Evolutionary conservation across 2,797 vertebrate species (phyloP).

Genomic region (Todus mexicanus): DNA sequence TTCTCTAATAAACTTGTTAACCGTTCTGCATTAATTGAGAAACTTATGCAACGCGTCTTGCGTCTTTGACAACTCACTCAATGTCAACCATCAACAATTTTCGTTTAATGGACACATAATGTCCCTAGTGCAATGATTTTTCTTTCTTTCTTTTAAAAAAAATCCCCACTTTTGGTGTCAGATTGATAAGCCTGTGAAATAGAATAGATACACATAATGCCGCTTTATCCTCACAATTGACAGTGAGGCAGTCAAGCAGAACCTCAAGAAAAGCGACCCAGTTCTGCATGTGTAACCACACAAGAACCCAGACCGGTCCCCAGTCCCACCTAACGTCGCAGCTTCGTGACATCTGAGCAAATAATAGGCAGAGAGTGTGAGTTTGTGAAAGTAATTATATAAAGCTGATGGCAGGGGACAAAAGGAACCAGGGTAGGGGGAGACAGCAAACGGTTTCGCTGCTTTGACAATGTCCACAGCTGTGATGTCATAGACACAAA

Average conservation of each 20-base stretch:
- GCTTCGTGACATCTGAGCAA: slow-evolving; percentile 61
- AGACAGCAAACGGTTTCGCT: neutral
- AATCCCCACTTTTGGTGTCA: slow-evolving; percentile 56
- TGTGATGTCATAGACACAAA: slow-evolving; percentile 79
- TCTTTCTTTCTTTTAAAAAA: neutral
- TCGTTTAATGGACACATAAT: slow-evolving; percentile 42
- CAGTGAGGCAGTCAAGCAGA: slow-evolving; percentile 53
- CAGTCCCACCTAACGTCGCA: neutral
- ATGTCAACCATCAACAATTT: slow-evolving; percentile 58
- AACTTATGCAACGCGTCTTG: slow-evolving; percentile 25
- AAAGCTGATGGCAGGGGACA: slow-evolving; percentile 64
- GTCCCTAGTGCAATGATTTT: slow-evolving; percentile 49
- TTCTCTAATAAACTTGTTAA: slow-evolving; percentile 63
- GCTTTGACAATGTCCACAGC: slow-evolving; percentile 68
- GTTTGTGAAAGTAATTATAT: slow-evolving; percentile 72
- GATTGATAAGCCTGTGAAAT: slow-evolving; percentile 63
- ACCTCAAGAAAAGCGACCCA: slow-evolving; percentile 44
- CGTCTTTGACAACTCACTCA: slow-evolving; percentile 52
- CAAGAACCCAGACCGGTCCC: slow-evolving; percentile 27
- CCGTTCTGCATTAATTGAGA: slow-evolving; percentile 47
- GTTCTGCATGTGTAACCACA: slow-evolving; percentile 38
- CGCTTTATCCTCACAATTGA: slow-evolving; percentile 56
- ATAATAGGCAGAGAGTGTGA: slow-evolving; percentile 53
- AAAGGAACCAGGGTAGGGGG: neutral
- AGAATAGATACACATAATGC: slow-evolving; percentile 68